Conservation (phyloP, 2,888 invertebrate genomes). For the Dynastes maya region DNA sequence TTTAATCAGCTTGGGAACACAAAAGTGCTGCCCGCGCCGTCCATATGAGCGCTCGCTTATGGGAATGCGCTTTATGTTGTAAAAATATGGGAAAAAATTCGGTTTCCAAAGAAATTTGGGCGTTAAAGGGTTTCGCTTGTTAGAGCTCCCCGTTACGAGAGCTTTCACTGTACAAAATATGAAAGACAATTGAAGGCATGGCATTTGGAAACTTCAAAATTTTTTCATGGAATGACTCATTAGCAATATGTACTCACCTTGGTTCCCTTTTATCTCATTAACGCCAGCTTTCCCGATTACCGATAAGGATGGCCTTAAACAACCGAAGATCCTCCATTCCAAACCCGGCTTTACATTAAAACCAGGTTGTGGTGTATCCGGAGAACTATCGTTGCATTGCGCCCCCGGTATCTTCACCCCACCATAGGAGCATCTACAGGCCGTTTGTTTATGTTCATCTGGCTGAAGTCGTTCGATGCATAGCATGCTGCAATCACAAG, state of each 20-base stretch:
- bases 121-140: no score
- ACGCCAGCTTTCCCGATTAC: slow-evolving; percentile 86
- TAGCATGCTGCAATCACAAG: slow-evolving; percentile 73
- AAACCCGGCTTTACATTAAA: slow-evolving; percentile 76
- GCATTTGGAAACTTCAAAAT: no score
- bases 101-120: no score
- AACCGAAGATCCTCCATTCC: slow-evolving; percentile 91
- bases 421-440: slow-evolving; percentile 60
- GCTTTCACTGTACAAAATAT: no score
- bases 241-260: slow-evolving; percentile 70
- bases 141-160: no score
- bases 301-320: slow-evolving; percentile 90
- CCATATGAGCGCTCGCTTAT: no score
- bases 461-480: slow-evolving; percentile 78
- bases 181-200: no score
- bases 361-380: slow-evolving; percentile 69
- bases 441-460: slow-evolving; percentile 69
- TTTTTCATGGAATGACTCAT: no score
- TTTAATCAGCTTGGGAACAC: no score
- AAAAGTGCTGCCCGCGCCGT: no score
- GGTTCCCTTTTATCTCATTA: slow-evolving; percentile 78
- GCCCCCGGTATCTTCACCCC: slow-evolving; percentile 69
- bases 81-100: no score
- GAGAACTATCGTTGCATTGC: slow-evolving; percentile 70
- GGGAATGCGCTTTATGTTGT: no score